Base-by-base conservation (phyloP, 2,797 vertebrate genomes). In the Sandelia bainsii region DNA sequence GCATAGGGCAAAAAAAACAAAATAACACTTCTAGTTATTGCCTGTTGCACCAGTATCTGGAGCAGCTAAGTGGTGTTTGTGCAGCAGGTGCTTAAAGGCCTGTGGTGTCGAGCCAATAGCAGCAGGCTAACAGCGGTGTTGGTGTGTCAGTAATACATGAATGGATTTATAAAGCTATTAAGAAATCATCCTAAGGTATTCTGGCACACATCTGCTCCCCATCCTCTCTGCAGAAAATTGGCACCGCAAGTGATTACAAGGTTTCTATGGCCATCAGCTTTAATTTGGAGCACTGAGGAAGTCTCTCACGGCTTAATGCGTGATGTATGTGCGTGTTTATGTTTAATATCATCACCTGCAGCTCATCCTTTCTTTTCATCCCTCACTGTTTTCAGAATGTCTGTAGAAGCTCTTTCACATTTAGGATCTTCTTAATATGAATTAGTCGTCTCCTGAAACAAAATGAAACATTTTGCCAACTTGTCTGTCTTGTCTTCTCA, bases 161-260 rank as follows among this genome's bases (percentile, higher is more conserved):
- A 83, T 80, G 83, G 82, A 92, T 92, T 92, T 86, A 91, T 91
- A 81, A 91, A 81, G 83, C 85, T 81, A 90, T 93, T 93, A 92
- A 88, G 86, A 90, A 91, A 87, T 89, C 68, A 81, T 90, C 82
- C 84, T 85, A 71, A 89, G 81, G 91, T 88, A 72, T 89, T 83
- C 77, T 86, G 89, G 86, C 80, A 80, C 86, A 87, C 90, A 92
- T 86, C 90, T 27, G 64, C 74, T 77, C 74, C 69, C 53, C 82
- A 74, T 82, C 77, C 60, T 80, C 84, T 87, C 74, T 53, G 58
- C 79, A 81, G 86, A 79, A 89, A 87, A 89, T 90, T 88, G 80
- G 89, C 82, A 83, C 89, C 79, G 72, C 80, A 57, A 86, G 87
- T 87, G 82, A 93, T 93, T 91, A 92, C 89, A 89, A 89, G 80